These are phyloP conservation scores for Paralinhomoeus sp. DNA, from an alignment of 2,888 invertebrate species.

Conservation along the genomic window DNA sequence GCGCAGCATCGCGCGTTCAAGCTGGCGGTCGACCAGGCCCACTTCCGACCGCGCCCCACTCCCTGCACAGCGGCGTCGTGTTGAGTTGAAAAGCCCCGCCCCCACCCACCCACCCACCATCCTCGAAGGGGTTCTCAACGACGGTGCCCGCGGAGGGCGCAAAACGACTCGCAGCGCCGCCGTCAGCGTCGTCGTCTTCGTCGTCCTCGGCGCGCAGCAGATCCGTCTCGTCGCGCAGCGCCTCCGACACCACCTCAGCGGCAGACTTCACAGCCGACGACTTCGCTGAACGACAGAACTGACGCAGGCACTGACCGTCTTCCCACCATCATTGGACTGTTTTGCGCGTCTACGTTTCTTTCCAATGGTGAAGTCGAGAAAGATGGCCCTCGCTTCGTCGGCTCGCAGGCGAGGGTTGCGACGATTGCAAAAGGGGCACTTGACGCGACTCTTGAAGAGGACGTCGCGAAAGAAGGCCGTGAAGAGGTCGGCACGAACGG, in stretches of 20 bases:
- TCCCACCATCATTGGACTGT: conserved; percentile 1
- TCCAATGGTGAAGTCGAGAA: conserved; percentile 14
- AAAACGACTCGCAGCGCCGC: neutral
- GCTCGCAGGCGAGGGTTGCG: conserved; percentile 17
- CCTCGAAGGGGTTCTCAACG: too few species aligned
- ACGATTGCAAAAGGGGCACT: conserved; percentile 18
- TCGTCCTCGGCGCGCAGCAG: conserved; percentile 7
- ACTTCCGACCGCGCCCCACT: neutral
- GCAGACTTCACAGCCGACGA: neutral
- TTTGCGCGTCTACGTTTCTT: neutral
- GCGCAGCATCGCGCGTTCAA: neutral
- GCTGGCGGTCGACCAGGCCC: too few species aligned
- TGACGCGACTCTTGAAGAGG: conserved; percentile 11
- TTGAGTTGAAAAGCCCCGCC: neutral
- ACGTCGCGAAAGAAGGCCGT: neutral
- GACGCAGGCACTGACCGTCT: conserved; percentile 5
- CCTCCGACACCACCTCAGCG: neutral
- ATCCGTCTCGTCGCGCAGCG: conserved; percentile 3
- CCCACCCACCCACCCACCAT: neutral
- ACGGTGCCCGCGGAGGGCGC: too few species aligned
- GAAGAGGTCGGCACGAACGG: neutral
- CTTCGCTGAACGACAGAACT: neutral
- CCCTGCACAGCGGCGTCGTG: neutral
- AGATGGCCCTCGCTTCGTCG: conserved; percentile 13
- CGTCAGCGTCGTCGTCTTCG: neutral